Evolutionary conservation across 2,888 invertebrate species (phyloP).

Genomic region (Urechis unicinctus): DNA sequence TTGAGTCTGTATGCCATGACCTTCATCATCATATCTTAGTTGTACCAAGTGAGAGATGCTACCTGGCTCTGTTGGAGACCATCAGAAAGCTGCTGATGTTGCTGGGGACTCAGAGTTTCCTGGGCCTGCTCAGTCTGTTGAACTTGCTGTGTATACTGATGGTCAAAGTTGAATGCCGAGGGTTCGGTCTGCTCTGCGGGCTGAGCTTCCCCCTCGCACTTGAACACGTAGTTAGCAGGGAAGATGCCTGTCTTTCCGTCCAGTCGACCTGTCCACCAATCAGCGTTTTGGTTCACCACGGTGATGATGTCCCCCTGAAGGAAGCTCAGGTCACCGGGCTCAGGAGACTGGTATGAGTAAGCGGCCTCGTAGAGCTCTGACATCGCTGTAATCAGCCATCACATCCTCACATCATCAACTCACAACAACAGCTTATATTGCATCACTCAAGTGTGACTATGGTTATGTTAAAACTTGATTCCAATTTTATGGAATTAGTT

Average conservation of each 20-base stretch:
- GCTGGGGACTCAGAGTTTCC: no score
- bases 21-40: no score
- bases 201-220: conserved; percentile 1
- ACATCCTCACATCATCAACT: not conserved
- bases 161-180: no score
- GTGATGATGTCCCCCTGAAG: conserved; percentile 77
- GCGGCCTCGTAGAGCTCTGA: conserved; percentile 35
- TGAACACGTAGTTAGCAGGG: conserved; percentile 86
- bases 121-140: not conserved
- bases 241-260: conserved; percentile 83
- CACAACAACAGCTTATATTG: not conserved
- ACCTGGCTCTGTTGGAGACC: no score
- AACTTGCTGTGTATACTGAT: not conserved
- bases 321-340: conserved; percentile 85
- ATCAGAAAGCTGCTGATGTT: no score
- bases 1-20: no score
- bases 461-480: no score
- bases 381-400: not conserved
- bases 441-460: no score
- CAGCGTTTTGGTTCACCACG: conserved; percentile 84
- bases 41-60: no score
- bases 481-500: no score
- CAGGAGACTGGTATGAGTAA: conserved; percentile 52
- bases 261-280: conserved; percentile 97
- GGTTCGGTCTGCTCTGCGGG: not conserved